Evolutionary conservation across 2,113 vertebrate genomes (phyloP).

Genomic region (Ciconia stormi): DNA sequence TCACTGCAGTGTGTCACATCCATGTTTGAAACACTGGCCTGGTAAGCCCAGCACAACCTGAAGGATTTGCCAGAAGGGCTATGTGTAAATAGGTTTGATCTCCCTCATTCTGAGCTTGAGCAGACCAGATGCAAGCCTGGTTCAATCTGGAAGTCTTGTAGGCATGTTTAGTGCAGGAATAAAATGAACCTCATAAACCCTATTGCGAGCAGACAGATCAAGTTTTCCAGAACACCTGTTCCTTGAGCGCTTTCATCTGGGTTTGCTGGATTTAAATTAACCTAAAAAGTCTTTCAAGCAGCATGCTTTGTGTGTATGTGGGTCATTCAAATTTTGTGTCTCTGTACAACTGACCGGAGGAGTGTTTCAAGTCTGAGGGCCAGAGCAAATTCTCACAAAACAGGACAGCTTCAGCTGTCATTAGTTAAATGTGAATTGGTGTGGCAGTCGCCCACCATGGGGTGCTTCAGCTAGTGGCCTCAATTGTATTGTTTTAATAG

Average conservation of each 20-base stretch:
- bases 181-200: background rate
- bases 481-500: background rate
- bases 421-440: background rate
- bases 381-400: background rate
- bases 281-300: background rate
- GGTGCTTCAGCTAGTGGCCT: background rate
- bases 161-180: background rate
- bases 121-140: background rate
- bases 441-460: background rate
- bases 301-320: background rate
- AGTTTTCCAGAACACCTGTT: background rate
- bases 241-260: background rate
- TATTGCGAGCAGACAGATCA: background rate
- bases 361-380: background rate
- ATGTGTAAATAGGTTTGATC: background rate
- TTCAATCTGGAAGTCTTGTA: background rate
- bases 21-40: background rate
- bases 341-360: background rate
- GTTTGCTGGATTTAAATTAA: background rate
- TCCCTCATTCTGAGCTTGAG: background rate
- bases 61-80: background rate
- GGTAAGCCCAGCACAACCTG: background rate
- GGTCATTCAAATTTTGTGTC: background rate
- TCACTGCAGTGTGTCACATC: background rate
- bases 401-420: background rate